Percentiles rank a stretch among this genome's conserved stretches.
phyloP scores from a whole-genome alignment of 1,140 invertebrate genomes.

The Macrotrachela quadricornifera region DNA sequence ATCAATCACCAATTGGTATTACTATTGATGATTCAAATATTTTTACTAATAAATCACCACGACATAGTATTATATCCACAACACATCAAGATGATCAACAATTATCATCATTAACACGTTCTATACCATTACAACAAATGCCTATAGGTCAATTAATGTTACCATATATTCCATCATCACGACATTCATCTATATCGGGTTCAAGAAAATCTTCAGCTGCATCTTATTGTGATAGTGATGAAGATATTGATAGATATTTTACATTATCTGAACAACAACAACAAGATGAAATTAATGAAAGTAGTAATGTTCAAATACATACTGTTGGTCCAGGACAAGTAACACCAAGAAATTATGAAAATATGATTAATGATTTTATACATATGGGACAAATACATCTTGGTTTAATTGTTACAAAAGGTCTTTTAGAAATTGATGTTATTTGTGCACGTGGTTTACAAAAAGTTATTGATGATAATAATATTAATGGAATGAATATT shows the following conservation, averaged over 20 bases:
- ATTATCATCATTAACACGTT: no score
- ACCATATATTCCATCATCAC: no score
- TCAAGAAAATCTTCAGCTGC: background rate
- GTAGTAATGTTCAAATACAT: constrained; percentile 4
- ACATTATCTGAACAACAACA: no score
- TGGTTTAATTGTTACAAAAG: constrained; percentile 65
- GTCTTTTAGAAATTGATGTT: constrained; percentile 69
- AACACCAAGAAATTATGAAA: constrained; percentile 11
- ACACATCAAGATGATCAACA: no score
- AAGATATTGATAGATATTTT: constrained; percentile 5
- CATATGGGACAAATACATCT: constrained; percentile 51
- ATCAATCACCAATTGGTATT: no score
- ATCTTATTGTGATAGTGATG: background rate
- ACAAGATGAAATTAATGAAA: constrained; percentile 14
- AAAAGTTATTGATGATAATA: background rate
- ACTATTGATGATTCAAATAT: no score
- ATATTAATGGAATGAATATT: background rate
- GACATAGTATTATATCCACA: no score
- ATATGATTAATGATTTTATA: constrained; percentile 15
- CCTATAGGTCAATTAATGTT: no score
- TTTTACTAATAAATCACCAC: no score
- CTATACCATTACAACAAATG: no score
- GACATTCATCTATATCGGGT: no score
- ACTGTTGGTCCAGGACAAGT: constrained; percentile 20
- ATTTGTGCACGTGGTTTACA: constrained; percentile 33